Conservation (phyloP, 1,140 invertebrate species). For the Zeugodacus cucurbitae region DNA sequence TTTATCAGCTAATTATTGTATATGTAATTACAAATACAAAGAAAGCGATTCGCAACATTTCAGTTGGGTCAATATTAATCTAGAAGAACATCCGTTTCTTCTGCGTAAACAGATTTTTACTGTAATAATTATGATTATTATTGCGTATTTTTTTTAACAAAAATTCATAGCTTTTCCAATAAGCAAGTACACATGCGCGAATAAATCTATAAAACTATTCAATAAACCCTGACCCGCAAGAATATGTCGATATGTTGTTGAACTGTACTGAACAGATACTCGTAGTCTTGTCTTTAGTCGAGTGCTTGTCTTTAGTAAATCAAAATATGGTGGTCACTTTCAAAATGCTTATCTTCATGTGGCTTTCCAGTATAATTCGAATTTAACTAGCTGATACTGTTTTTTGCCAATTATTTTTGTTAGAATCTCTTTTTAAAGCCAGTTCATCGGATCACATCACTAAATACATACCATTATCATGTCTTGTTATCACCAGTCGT, state of each 20-base stretch:
- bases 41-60: neutral
- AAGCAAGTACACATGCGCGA: neutral
- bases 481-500: neutral
- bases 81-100: neutral
- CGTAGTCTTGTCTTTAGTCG: too few species aligned
- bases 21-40: too few species aligned
- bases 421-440: neutral
- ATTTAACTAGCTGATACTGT: neutral
- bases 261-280: too few species aligned
- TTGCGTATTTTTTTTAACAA: neutral
- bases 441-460: neutral
- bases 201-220: neutral
- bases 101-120: neutral
- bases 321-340: too few species aligned
- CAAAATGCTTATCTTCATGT: neutral
- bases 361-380: neutral
- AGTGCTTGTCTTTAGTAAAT: neutral
- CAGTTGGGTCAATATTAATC: neutral
- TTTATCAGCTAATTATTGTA: too few species aligned
- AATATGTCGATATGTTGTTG: too few species aligned
- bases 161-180: neutral
- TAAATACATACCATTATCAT: neutral
- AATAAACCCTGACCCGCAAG: neutral
- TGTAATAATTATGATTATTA: neutral
- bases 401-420: constrained; percentile 1